These are phyloP conservation scores for Drosophila kokeensis DNA, from an alignment of 2,888 invertebrate species.

Conservation along the genomic window DNA sequence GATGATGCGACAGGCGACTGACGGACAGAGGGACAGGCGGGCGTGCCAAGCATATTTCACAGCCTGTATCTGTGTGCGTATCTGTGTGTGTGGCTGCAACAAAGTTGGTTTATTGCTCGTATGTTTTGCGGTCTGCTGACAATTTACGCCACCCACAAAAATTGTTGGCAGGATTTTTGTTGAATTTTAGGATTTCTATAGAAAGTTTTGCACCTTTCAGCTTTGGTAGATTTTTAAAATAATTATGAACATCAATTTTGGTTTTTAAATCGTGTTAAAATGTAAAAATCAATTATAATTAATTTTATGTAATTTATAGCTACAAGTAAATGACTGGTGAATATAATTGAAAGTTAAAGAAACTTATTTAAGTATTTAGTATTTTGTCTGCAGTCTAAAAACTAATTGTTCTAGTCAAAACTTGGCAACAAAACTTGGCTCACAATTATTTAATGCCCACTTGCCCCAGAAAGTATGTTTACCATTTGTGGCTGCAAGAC, in stretches of 20 bases:
- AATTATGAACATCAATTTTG: background rate
- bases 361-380: background rate
- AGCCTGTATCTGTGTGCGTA: conserved; percentile 2
- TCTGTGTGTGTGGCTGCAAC: conserved; percentile 18
- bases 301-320: background rate
- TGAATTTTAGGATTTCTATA: background rate
- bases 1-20: conserved; percentile 74
- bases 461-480: conserved; percentile 51
- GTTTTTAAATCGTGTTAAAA: background rate
- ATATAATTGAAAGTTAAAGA: background rate
- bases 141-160: conserved; percentile 52
- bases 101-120: conserved; percentile 68
- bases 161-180: conserved; percentile 35
- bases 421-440: conserved; percentile 9
- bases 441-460: conserved; percentile 55
- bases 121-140: conserved; percentile 73
- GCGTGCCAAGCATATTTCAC: conserved; percentile 20
- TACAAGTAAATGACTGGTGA: background rate
- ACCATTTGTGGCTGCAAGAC: conserved; percentile 51
- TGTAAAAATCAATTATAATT: background rate
- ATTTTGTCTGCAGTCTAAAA: background rate
- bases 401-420: no score
- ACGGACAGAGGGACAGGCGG: conserved; percentile 12
- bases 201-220: background rate
- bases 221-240: background rate